A percentile compares a stretch with the other conserved stretches of the same genome.
Evolutionary conservation across 2,888 invertebrate genomes (phyloP).

Genomic region (Orthosia cruda): DNA sequence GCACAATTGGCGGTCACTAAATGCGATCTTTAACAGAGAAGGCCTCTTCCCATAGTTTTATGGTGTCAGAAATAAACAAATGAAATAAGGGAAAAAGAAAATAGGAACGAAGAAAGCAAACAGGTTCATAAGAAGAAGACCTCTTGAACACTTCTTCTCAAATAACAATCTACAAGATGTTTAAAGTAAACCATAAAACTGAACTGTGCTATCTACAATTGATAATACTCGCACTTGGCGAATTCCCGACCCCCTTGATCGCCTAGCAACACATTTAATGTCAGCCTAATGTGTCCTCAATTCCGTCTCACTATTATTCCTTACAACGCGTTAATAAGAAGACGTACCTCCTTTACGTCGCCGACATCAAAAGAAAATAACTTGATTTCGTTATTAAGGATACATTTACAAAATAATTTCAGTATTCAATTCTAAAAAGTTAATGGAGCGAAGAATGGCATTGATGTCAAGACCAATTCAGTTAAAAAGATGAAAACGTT

Average conservation of each 20-base stretch:
- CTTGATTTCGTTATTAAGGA: constrained; percentile 26
- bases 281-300: constrained; percentile 18
- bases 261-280: constrained; percentile 23
- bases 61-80: no score
- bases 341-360: constrained; percentile 9
- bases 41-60: no score
- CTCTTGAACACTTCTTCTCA: background rate
- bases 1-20: no score
- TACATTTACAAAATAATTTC: constrained; percentile 52
- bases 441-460: constrained; percentile 48
- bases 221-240: background rate
- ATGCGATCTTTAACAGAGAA: no score
- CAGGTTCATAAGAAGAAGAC: no score
- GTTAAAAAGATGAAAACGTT: constrained; percentile 47
- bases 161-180: background rate
- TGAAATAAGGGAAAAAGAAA: no score
- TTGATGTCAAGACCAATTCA: constrained; percentile 46
- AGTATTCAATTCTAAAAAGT: constrained; percentile 44
- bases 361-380: constrained; percentile 42
- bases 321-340: constrained; percentile 25
- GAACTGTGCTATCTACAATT: constrained; percentile 20
- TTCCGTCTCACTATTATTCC: background rate
- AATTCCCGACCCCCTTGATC: constrained; percentile 28
- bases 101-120: no score
- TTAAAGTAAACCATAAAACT: background rate